phyloP scores from a whole-genome alignment of 2,888 invertebrate genomes.

The Leptopterna dolabrata region DNA sequence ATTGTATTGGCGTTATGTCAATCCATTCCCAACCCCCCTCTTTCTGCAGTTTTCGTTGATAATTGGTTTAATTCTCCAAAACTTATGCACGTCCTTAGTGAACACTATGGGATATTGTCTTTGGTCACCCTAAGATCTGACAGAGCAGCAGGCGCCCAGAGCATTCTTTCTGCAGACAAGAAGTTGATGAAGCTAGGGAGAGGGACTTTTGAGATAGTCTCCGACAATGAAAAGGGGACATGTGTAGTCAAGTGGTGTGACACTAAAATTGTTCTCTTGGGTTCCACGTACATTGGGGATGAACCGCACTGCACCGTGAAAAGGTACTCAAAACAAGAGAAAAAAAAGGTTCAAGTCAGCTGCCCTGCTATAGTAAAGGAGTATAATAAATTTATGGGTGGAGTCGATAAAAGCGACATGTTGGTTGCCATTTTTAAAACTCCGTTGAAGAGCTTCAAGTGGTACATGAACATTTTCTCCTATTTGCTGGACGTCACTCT shows the following conservation, averaged over 20 bases:
- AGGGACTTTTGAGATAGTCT: conserved; percentile 14
- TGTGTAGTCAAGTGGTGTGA: conserved; percentile 57
- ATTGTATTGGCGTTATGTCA: conserved; percentile 63
- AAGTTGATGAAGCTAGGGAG: conserved; percentile 46
- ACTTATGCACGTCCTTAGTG: conserved; percentile 51
- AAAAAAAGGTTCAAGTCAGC: background rate
- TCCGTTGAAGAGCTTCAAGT: too few relatives aligned
- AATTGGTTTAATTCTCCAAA: conserved; percentile 59
- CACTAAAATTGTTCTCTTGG: conserved; percentile 59
- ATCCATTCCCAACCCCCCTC: background rate
- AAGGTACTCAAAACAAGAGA: conserved; percentile 36
- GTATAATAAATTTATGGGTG: too few relatives aligned
- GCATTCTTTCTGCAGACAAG: conserved; percentile 51
- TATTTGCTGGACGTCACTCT: too few relatives aligned
- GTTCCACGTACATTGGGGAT: conserved; percentile 57
- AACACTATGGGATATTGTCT: conserved; percentile 55
- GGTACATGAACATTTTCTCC: too few relatives aligned
- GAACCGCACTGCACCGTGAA: conserved; percentile 51
- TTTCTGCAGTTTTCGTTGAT: conserved; percentile 61
- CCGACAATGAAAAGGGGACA: conserved; percentile 56
- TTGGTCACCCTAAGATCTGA: conserved; percentile 58
- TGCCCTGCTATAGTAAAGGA: too few relatives aligned
- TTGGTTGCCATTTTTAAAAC: too few relatives aligned
- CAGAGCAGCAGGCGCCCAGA: conserved; percentile 33
- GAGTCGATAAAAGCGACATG: too few relatives aligned